Evolutionary conservation across 2,888 invertebrate species (phyloP).

Genomic region (Rhingia rostrata): DNA sequence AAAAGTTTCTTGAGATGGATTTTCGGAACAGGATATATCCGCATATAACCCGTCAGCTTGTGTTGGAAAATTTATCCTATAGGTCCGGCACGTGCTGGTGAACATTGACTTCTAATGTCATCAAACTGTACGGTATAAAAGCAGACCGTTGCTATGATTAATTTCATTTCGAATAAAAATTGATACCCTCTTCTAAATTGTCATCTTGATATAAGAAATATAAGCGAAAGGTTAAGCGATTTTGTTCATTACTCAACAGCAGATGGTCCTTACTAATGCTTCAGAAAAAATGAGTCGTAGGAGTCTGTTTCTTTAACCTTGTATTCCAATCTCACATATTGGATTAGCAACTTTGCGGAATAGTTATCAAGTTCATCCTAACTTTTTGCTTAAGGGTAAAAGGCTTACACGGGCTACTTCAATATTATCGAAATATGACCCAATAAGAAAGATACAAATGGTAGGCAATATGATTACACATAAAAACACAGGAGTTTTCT

Average conservation of each 20-base stretch:
- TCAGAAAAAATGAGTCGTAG: too few species aligned
- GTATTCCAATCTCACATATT: too few species aligned
- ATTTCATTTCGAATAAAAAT: background rate
- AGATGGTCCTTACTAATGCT: background rate
- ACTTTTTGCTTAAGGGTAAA: too few species aligned
- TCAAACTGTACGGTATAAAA: background rate
- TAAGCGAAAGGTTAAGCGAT: background rate
- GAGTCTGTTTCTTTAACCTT: too few species aligned
- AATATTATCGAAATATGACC: too few species aligned
- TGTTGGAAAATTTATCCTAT: background rate
- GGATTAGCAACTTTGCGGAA: too few species aligned
- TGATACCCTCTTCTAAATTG: constrained; percentile 2
- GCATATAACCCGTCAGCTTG: constrained; percentile 7
- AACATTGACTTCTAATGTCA: background rate
- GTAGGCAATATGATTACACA: too few species aligned
- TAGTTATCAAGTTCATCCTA: too few species aligned
- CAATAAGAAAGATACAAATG: too few species aligned
- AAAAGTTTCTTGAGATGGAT: background rate
- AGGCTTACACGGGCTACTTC: too few species aligned
- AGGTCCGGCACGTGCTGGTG: background rate
- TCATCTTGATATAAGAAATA: background rate
- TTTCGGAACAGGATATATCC: background rate
- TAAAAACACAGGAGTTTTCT: too few species aligned
- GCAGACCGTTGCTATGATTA: background rate
- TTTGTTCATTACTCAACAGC: constrained; percentile 7